Base-by-base conservation (phyloP, 2,113 vertebrate genomes). In the Nothobranchius furzeri region DNA sequence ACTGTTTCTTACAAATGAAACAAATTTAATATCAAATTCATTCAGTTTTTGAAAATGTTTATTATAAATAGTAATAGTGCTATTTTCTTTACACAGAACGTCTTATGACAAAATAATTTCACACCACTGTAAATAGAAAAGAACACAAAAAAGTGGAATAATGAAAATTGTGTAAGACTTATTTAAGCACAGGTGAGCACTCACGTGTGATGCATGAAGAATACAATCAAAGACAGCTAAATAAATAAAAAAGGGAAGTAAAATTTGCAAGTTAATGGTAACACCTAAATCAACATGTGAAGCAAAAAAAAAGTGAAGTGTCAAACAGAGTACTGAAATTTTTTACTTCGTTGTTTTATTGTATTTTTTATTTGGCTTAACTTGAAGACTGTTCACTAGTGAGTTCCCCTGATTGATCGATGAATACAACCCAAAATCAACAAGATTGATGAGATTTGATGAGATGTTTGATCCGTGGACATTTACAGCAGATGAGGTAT, bases 41-140 rank as follows among this genome's bases (percentile, higher is more conserved):
- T 64, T 30, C n/a, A 55, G 30, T 40, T 90, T 91, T 88, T 86
- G 54, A 76, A 70, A 85, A 82, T 85, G 52, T 91, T 93, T 92
- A 89, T 92, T 92, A 93, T 93, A 93, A 93, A 93, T 93, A 93
- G 92, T 92, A 92, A 93, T 93, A 93, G 90, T 92, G 92, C 91
- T 93, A 92, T 89, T 90, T 90, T 45, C 30, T 92, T 88, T 86
- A 93, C 91, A 93, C 84, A 87, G 85, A 89, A 87, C 76, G 64
- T 86, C 77, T 88, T 88, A 76, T 85, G 85, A 87, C 81, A 88
- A 40, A 40, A 88, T 89, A 87, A 83, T 78, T 85, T 84, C 78
- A 91, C 69, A 56, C 70, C 73, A 76, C 72, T 83, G 61, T 79
- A 88, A 85, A 85, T 81, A 75, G 70, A 86, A 57, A 81, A 85